These are phyloP conservation scores for Meleagris gallopavo DNA, from an alignment of 2,113 vertebrate species.

Conservation along the genomic window DNA sequence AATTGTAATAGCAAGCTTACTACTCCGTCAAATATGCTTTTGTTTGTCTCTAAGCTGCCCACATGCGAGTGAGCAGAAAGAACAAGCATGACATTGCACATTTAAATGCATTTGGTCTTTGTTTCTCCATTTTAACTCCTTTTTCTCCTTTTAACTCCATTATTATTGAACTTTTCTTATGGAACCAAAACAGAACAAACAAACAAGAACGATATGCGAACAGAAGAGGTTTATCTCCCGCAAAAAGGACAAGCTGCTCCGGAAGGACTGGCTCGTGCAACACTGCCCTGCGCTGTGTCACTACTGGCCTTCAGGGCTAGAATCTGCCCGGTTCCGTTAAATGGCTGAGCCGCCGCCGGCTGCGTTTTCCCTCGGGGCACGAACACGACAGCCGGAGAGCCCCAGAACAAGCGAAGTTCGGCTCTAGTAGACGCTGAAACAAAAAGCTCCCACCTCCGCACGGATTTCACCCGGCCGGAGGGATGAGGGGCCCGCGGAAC, in stretches of 20 bases:
- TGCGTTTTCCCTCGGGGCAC: fast-evolving
- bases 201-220: too few species aligned
- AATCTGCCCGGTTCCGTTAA: neutral
- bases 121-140: fast-evolving
- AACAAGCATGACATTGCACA: fast-evolving
- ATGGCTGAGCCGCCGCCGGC: fast-evolving
- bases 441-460: neutral
- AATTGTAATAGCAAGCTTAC: fast-evolving
- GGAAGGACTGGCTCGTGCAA: neutral
- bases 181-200: neutral
- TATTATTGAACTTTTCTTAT: neutral
- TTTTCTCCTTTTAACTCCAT: fast-evolving
- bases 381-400: fast-evolving
- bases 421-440: fast-evolving
- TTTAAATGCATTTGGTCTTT: neutral
- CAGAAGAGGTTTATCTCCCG: neutral
- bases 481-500: too few species aligned
- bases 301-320: fast-evolving
- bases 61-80: neutral
- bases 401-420: fast-evolving
- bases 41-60: neutral
- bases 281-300: fast-evolving
- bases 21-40: neutral
- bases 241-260: neutral
- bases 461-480: too few species aligned